Percentiles rank a stretch among this genome's conserved stretches.
These are phyloP conservation scores for Paramormyrops hopkinsi DNA, from an alignment of 2,797 vertebrate genomes.

Conservation along the genomic window DNA sequence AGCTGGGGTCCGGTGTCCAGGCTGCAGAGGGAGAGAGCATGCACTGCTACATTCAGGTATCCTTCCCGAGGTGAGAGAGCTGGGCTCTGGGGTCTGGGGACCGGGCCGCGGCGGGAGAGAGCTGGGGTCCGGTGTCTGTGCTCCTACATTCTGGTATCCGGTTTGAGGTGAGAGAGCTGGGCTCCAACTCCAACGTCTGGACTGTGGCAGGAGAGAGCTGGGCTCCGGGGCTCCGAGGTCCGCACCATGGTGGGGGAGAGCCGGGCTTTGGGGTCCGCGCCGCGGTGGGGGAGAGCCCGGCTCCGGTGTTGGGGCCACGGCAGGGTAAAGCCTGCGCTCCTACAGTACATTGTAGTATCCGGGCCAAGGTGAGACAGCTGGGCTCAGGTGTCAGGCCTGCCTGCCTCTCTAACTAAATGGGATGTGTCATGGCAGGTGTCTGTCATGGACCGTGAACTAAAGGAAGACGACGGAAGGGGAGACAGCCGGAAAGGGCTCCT, in stretches of 20 bases:
- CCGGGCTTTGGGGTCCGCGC: conserved; percentile 31
- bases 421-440: neutral
- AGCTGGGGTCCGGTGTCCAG: no score
- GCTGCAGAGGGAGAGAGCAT: no score
- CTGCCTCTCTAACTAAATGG: conserved; percentile 1
- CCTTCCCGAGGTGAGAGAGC: no score
- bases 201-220: no score
- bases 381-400: neutral
- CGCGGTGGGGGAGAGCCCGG: neutral
- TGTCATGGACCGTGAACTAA: neutral
- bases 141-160: no score
- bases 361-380: neutral
- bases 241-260: neutral
- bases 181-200: no score
- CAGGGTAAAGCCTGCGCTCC: neutral
- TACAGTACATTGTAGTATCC: neutral
- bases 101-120: no score
- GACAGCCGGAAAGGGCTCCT: conserved; percentile 3
- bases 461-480: neutral
- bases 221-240: conserved; percentile 25
- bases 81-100: neutral
- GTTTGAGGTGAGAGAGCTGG: no score
- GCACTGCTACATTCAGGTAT: no score
- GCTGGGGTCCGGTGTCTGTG: conserved; percentile 8
- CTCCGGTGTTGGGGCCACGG: neutral